phyloP scores from a whole-genome alignment of 2,113 vertebrate species.

The Gymnogyps californianus region DNA sequence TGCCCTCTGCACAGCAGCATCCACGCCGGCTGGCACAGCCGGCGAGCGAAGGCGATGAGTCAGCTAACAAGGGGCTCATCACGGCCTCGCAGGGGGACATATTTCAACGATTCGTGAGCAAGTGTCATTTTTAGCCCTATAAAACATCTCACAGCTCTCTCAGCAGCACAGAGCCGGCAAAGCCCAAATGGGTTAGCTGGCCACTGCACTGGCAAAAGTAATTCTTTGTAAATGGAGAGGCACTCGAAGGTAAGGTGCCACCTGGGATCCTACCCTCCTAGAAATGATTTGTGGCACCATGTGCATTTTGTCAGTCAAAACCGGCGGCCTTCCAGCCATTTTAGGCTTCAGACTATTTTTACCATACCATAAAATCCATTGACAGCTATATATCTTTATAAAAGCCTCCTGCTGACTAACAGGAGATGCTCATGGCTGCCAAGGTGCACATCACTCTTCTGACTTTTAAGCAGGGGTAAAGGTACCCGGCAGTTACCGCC shows the following conservation, averaged over 20 bases:
- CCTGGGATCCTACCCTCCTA: slow-evolving; percentile 49
- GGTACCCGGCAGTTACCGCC: rapidly evolving
- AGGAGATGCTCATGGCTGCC: not conserved
- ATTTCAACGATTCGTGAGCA: not conserved
- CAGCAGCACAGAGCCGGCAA: slow-evolving; percentile 33
- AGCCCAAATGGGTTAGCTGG: slow-evolving; percentile 53
- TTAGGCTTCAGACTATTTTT: slow-evolving; percentile 54
- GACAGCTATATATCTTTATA: not conserved
- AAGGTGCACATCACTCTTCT: not conserved
- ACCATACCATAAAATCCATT: slow-evolving; percentile 38
- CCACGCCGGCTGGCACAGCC: rapidly evolving
- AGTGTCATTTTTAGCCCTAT: not conserved
- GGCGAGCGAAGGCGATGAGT: not conserved
- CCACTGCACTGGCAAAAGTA: slow-evolving; percentile 52
- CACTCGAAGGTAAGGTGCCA: slow-evolving; percentile 61
- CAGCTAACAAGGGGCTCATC: not conserved
- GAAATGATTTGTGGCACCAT: slow-evolving; percentile 42
- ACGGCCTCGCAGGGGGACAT: not conserved
- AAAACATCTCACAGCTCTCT: not conserved
- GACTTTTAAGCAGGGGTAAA: not conserved
- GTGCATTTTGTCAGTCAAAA: slow-evolving; percentile 47
- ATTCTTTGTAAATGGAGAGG: slow-evolving; percentile 62
- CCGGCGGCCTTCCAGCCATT: slow-evolving; percentile 22
- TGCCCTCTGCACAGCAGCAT: not conserved
- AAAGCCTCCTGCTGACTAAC: not conserved